These are phyloP conservation scores for Leptonema lineaticorne DNA, from an alignment of 1,140 invertebrate genomes.

Conservation along the genomic window DNA sequence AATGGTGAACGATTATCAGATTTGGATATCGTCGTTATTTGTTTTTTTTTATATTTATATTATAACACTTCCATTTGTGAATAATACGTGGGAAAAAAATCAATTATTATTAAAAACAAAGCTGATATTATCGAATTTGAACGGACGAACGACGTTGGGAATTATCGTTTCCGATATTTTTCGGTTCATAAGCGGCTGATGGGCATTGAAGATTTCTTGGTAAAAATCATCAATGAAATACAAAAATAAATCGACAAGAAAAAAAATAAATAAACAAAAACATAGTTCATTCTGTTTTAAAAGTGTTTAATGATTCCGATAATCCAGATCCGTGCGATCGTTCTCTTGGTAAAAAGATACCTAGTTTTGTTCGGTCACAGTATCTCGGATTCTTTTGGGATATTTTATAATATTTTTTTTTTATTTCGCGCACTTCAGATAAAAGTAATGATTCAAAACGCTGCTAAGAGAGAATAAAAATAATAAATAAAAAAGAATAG, in stretches of 20 bases:
- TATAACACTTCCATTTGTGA: slow-evolving; percentile 12
- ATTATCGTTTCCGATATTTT: slow-evolving; percentile 7
- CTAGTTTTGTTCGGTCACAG: neutral
- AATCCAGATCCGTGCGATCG: slow-evolving; percentile 1
- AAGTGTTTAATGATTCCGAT: neutral
- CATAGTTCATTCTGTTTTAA: neutral
- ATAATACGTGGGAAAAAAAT: slow-evolving; percentile 16
- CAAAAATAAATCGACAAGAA: too few species aligned
- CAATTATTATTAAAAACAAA: neutral
- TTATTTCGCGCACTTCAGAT: too few species aligned
- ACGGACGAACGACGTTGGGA: neutral
- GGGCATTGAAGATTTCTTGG: neutral
- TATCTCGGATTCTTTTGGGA: neutral
- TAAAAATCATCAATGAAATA: neutral
- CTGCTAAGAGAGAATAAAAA: neutral
- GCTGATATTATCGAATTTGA: neutral
- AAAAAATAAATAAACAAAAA: neutral
- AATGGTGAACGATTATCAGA: too few species aligned
- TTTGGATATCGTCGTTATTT: too few species aligned
- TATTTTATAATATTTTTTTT: too few species aligned
- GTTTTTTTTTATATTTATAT: too few species aligned
- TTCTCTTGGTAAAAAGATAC: neutral
- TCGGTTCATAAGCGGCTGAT: neutral
- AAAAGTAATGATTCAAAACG: too few species aligned
- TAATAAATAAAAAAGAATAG: slow-evolving; percentile 1